Percentiles rank a stretch among this genome's conserved stretches.
These are phyloP conservation scores for Argyresthia goedartella DNA, from an alignment of 2,888 invertebrate species.

Conservation along the genomic window DNA sequence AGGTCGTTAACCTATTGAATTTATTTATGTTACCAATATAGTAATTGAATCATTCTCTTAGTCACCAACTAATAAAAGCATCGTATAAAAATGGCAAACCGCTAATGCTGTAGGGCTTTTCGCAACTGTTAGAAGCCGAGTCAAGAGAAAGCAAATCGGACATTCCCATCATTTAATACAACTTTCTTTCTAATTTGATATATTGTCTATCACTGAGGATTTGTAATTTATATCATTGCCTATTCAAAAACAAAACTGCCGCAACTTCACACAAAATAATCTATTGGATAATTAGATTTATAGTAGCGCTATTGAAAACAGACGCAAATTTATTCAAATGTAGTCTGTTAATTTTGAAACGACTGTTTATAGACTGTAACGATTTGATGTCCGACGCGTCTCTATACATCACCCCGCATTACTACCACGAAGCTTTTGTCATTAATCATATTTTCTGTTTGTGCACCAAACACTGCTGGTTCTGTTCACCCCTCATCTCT, in stretches of 20 bases:
- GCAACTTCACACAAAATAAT: slow-evolving; percentile 27
- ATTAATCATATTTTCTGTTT: neutral
- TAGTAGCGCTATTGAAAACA: slow-evolving; percentile 43
- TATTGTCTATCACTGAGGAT: slow-evolving; percentile 16
- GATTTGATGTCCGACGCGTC: slow-evolving; percentile 45
- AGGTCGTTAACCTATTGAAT: slow-evolving; percentile 16
- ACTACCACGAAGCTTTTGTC: neutral
- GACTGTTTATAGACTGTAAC: slow-evolving; percentile 46
- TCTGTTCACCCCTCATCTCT: slow-evolving; percentile 2
- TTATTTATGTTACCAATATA: slow-evolving; percentile 13
- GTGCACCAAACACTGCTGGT: slow-evolving; percentile 14
- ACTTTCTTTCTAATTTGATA: slow-evolving; percentile 32
- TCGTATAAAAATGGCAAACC: neutral
- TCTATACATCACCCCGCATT: slow-evolving; percentile 43
- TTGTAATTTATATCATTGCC: slow-evolving; percentile 38
- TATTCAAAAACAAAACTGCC: slow-evolving; percentile 28
- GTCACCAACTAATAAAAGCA: neutral
- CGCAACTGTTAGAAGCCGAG: neutral
- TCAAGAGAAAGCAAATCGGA: slow-evolving; percentile 17
- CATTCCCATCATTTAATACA: slow-evolving; percentile 24
- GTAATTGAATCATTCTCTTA: slow-evolving; percentile 9
- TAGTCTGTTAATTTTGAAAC: slow-evolving; percentile 55
- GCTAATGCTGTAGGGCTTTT: neutral
- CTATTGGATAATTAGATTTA: slow-evolving; percentile 55
- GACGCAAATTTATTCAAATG: slow-evolving; percentile 64